These are phyloP conservation scores for Chelon labrosus DNA, from an alignment of 2,797 vertebrate genomes.

Conservation along the genomic window DNA sequence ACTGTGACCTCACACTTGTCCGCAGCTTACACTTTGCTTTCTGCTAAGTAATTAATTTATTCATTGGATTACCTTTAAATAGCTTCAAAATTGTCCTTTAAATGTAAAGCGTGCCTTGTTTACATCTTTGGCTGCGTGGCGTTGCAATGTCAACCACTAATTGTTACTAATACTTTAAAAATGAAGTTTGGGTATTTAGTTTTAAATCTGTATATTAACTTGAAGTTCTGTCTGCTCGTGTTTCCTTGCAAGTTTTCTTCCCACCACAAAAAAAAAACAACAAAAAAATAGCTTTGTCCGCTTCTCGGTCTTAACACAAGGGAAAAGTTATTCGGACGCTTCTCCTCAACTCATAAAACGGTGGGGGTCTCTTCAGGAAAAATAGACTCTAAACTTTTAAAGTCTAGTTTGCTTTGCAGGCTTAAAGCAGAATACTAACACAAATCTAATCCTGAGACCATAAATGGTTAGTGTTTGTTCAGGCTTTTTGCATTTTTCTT, in stretches of 20 bases:
- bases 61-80: background rate
- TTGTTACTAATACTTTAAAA: background rate
- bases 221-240: background rate
- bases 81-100: constrained; percentile 18
- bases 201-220: background rate
- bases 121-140: background rate
- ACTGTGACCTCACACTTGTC: constrained; percentile 24
- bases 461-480: background rate
- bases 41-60: constrained; percentile 15
- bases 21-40: constrained; percentile 21
- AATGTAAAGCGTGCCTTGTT: background rate
- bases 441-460: background rate
- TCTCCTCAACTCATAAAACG: constrained; percentile 6
- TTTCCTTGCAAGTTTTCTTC: constrained; percentile 5
- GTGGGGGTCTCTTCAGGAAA: background rate
- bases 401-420: constrained; percentile 7
- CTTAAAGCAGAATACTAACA: background rate
- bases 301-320: background rate
- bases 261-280: no score
- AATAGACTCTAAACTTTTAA: background rate
- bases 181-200: no score
- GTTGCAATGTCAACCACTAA: background rate
- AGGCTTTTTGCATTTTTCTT: background rate
- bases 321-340: background rate
- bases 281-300: background rate